Conservation (phyloP, 1,140 invertebrate species). For the Ladona fulva region DNA sequence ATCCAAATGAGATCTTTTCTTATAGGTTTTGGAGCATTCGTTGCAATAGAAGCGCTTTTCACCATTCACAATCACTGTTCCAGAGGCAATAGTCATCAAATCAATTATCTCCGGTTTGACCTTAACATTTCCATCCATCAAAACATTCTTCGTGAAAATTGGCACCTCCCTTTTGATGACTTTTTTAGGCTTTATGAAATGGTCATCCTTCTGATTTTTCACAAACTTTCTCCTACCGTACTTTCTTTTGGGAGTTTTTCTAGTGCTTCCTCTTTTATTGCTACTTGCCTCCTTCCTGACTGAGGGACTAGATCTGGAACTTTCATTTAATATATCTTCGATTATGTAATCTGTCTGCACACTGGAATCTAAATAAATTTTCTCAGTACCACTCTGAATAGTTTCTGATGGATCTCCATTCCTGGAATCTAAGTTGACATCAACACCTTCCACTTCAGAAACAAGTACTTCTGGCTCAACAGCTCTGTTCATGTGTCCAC, state of each 20-base stretch:
- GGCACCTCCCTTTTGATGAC: neutral
- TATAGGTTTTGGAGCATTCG: slow-evolving; percentile 32
- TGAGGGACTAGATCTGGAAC: neutral
- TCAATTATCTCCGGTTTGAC: neutral
- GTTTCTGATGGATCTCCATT: too few relatives aligned
- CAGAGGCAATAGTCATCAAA: slow-evolving; percentile 15
- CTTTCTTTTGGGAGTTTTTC: neutral
- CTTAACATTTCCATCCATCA: neutral
- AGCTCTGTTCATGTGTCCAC: too few relatives aligned
- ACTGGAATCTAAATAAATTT: neutral
- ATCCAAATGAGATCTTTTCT: slow-evolving; percentile 37
- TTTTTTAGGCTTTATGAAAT: neutral
- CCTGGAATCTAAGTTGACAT: too few relatives aligned
- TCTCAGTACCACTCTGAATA: too few relatives aligned
- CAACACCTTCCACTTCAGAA: too few relatives aligned
- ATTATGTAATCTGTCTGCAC: neutral
- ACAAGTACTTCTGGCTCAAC: too few relatives aligned
- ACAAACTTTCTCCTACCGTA: neutral
- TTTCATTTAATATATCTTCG: neutral
- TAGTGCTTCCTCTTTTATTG: neutral
- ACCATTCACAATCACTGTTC: neutral
- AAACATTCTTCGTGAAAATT: neutral
- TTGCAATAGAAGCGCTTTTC: slow-evolving; percentile 29
- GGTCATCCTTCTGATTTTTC: neutral
- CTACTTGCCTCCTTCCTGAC: neutral